These are phyloP conservation scores for Cirrhinus mrigala DNA, from an alignment of 2,797 vertebrate species.

Conservation along the genomic window DNA sequence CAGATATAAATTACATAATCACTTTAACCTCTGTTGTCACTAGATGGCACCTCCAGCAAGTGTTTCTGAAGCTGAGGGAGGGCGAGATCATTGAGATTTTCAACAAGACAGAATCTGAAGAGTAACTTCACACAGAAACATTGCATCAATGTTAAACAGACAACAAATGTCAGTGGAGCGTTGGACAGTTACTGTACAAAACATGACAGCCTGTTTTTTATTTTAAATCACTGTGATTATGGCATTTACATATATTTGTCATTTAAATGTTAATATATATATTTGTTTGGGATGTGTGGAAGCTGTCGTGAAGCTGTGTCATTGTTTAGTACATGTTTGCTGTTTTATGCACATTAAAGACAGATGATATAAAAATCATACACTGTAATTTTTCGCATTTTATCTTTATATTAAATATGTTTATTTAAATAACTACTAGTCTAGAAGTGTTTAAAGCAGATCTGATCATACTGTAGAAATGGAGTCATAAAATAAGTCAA, in stretches of 20 bases:
- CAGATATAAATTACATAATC: neutral
- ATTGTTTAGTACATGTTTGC: neutral
- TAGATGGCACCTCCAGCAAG: constrained; percentile 78
- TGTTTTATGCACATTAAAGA: neutral
- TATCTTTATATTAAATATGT: neutral
- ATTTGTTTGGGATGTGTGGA: too few species aligned
- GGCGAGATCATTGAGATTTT: constrained; percentile 71
- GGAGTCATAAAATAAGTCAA: neutral
- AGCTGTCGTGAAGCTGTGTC: neutral
- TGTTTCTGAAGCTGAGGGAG: constrained; percentile 72
- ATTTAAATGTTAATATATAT: neutral
- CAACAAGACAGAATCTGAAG: neutral
- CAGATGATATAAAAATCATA: neutral
- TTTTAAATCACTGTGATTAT: neutral
- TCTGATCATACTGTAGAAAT: neutral
- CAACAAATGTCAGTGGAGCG: neutral
- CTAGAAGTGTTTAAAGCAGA: neutral
- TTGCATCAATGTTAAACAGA: neutral
- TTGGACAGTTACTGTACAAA: neutral
- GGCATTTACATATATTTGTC: neutral
- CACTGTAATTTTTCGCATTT: neutral
- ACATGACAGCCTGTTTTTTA: neutral
- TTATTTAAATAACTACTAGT: too few species aligned
- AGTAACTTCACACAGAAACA: constrained; percentile 22
- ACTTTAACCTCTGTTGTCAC: constrained; percentile 6